Evolutionary conservation across 2,113 vertebrate genomes (phyloP).

Genomic region (Euleptes europaea): DNA sequence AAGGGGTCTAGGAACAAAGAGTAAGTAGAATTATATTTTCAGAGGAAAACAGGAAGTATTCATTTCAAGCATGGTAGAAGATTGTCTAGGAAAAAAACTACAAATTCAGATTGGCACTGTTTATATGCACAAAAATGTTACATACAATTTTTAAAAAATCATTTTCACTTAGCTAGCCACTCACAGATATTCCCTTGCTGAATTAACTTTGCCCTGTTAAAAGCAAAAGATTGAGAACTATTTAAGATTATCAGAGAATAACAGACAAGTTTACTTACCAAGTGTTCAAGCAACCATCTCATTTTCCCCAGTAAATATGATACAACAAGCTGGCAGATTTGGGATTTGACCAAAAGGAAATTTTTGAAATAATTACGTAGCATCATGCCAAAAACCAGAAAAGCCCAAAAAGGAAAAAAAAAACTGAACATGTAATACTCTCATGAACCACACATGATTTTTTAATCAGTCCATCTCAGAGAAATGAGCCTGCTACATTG

Average conservation of each 20-base stretch:
- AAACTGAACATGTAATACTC: conserved; percentile 71
- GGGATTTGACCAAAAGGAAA: conserved; percentile 81
- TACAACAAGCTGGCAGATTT: conserved; percentile 82
- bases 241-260: conserved; percentile 73
- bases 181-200: conserved; percentile 55
- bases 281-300: conserved; percentile 79
- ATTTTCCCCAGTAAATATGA: conserved; percentile 81
- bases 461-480: conserved; percentile 69
- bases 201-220: conserved; percentile 51
- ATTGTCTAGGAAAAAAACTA: conserved; percentile 55
- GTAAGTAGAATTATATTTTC: conserved; percentile 56
- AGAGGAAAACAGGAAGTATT: conserved; percentile 71
- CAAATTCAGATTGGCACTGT: conserved; percentile 59
- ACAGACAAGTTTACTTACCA: conserved; percentile 82
- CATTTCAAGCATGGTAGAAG: conserved; percentile 69
- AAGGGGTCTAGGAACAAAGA: conserved; percentile 59
- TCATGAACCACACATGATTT: conserved; percentile 77
- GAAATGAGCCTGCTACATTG: conserved; percentile 71
- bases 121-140: conserved; percentile 46
- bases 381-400: conserved; percentile 67
- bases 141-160: conserved; percentile 60
- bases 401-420: conserved; percentile 51
- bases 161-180: conserved; percentile 40
- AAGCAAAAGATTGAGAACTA: conserved; percentile 72
- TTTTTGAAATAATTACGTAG: conserved; percentile 78